Conservation (phyloP, 2,797 vertebrate genomes). For the Borostomias antarcticus region DNA sequence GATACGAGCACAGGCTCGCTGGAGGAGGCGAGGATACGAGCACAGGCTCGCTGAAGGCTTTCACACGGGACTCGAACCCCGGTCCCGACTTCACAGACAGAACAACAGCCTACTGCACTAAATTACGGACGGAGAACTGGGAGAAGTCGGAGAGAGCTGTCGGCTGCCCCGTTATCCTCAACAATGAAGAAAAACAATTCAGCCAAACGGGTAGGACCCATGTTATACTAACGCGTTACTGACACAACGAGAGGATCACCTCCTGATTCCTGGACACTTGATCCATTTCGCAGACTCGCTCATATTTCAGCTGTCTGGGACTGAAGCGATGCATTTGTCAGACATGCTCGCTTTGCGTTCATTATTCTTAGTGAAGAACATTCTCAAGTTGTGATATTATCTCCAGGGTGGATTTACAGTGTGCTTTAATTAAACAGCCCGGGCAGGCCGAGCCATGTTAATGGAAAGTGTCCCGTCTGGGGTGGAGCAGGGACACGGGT, state of each 20-base stretch:
- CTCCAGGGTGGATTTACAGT: constrained; percentile 7
- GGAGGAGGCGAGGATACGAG: background rate
- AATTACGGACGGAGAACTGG: constrained; percentile 26
- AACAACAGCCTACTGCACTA: constrained; percentile 16
- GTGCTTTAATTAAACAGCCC: background rate
- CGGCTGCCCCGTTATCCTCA: constrained; percentile 20
- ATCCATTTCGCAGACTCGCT: constrained; percentile 12
- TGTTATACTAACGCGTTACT: background rate
- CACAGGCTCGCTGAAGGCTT: constrained; percentile 6
- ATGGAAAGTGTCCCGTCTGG: too few species aligned
- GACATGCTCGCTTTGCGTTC: background rate
- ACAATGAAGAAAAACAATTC: constrained; percentile 87
- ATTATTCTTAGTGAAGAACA: background rate
- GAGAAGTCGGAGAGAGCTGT: constrained; percentile 26
- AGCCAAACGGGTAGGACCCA: constrained; percentile 80
- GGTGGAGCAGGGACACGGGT: too few species aligned
- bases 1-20: background rate
- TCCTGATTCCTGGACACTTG: constrained; percentile 12
- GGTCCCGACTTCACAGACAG: constrained; percentile 9
- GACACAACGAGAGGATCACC: background rate
- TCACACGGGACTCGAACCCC: constrained; percentile 8
- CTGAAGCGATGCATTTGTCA: constrained; percentile 13
- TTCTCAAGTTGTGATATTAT: background rate
- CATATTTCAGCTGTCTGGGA: constrained; percentile 4
- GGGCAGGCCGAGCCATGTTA: too few species aligned